Base-by-base conservation (phyloP, 2,888 invertebrate species). In the Nebria salina region DNA sequence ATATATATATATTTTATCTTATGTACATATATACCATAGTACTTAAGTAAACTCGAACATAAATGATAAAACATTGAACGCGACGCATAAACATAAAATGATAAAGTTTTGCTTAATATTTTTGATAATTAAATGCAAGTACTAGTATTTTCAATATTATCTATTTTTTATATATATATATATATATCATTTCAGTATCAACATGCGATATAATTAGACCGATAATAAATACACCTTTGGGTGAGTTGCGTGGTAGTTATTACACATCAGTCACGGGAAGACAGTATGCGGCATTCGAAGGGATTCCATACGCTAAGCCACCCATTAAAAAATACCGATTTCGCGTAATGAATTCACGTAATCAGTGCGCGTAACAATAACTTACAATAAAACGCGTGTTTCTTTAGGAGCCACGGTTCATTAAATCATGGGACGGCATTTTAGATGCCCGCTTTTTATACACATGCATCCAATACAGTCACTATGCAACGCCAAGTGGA, bases 261-360 rank as follows among this genome's bases (percentile, higher is more conserved):
- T 79, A 81, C 43, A 79, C 72, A 64, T 83, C 1, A 88, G 89
- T 80, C 15, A 81, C 26, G 86, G 91, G 83, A 5, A 83, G 84
- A 75, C 85, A 86, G 0, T 92, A 89, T 83, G 91, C 91, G 8
- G 92, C 93, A 65, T 94, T 93, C 84, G 90, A 92, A 84, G 93
- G 94, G 0, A 89, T 94, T 73, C 94, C 94, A 0, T 94, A 93
- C 84, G 94, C 94, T 0, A 87, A 91, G 76, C 92, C 94, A 13
- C 94, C 94, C 26, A 25, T 81, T 11, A 76, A 73, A 13, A 81
- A 81, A 73, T 73, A 81, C 15, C 20, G 81, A 65, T 81, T 81
- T 76, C 64, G 81, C 26, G 81, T 81, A 76, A 26, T 76, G 72
- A 20, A 3, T 66, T 66, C n/a, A n/a, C 13, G 1, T 66, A 66